A percentile compares a stretch with the other conserved stretches of the same genome.
phyloP scores from a whole-genome alignment of 2,797 vertebrate species.

The Cichlasoma orientale region DNA sequence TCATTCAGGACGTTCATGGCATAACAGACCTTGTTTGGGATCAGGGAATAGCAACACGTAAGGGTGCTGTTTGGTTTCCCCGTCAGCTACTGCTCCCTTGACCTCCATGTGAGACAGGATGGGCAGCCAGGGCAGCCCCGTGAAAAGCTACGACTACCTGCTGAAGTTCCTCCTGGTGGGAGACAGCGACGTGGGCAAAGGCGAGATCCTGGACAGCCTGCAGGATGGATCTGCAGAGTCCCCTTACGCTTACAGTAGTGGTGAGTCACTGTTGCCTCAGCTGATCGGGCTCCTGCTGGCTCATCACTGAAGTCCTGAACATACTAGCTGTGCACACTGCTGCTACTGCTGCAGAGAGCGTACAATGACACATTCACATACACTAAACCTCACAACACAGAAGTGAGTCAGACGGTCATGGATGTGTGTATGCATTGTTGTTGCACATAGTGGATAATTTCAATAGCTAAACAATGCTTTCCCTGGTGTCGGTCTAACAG shows the following conservation, averaged over 20 bases:
- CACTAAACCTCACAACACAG: conserved; percentile 8
- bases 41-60: not conserved
- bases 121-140: conserved; percentile 96
- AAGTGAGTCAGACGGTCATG: conserved; percentile 19
- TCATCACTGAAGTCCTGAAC: conserved; percentile 40
- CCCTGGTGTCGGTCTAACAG: conserved; percentile 17
- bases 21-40: conserved; percentile 39
- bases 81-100: not conserved
- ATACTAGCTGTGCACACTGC: not conserved
- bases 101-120: conserved; percentile 64
- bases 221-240: conserved; percentile 96
- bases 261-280: conserved; percentile 79
- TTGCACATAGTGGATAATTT: not conserved
- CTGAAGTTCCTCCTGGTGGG: conserved; percentile 98
- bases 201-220: conserved; percentile 97
- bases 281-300: conserved; percentile 24
- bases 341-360: conserved; percentile 2
- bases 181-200: conserved; percentile 97
- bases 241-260: conserved; percentile 96
- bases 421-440: conserved; percentile 34
- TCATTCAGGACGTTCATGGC: conserved; percentile 36
- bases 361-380: conserved; percentile 39
- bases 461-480: conserved; percentile 14
- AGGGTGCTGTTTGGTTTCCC: not conserved
- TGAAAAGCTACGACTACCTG: conserved; percentile 98